Percentiles rank a stretch among this genome's conserved stretches.
Evolutionary conservation across 2,888 invertebrate genomes (phyloP).

Genomic region (Lycocerus yunnanus): DNA sequence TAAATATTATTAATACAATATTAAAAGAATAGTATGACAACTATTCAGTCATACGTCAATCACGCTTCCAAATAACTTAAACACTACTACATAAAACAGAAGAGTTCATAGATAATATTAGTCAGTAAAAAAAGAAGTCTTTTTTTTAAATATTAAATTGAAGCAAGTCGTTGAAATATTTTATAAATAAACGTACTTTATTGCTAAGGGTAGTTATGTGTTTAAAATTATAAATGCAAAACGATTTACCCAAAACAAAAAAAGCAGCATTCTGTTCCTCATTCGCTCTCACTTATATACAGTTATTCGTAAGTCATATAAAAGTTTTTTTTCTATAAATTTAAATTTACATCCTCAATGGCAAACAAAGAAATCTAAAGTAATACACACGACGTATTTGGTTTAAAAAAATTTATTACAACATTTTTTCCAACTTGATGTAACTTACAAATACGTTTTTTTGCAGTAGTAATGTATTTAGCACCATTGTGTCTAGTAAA

Average conservation of each 20-base stretch:
- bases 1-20: slow-evolving; percentile 35
- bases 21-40: slow-evolving; percentile 31
- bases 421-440: slow-evolving; percentile 2
- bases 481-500: slow-evolving; percentile 27
- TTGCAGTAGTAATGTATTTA: slow-evolving; percentile 18
- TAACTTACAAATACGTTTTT: slow-evolving; percentile 14
- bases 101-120: neutral
- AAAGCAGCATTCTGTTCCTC: slow-evolving; percentile 3
- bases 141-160: neutral
- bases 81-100: slow-evolving; percentile 13
- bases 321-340: slow-evolving; percentile 16
- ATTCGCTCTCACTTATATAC: slow-evolving; percentile 23
- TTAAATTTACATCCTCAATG: slow-evolving; percentile 6
- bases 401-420: slow-evolving; percentile 1
- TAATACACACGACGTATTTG: neutral
- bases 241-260: slow-evolving; percentile 5
- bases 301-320: slow-evolving; percentile 23
- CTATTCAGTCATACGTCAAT: slow-evolving; percentile 38
- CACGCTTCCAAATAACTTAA: slow-evolving; percentile 36
- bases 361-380: slow-evolving; percentile 8
- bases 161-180: neutral
- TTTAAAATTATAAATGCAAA: slow-evolving; percentile 16
- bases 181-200: neutral
- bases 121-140: neutral
- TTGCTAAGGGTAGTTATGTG: neutral